phyloP scores from a whole-genome alignment of 2,797 vertebrate genomes.

The Vipera latastei region DNA sequence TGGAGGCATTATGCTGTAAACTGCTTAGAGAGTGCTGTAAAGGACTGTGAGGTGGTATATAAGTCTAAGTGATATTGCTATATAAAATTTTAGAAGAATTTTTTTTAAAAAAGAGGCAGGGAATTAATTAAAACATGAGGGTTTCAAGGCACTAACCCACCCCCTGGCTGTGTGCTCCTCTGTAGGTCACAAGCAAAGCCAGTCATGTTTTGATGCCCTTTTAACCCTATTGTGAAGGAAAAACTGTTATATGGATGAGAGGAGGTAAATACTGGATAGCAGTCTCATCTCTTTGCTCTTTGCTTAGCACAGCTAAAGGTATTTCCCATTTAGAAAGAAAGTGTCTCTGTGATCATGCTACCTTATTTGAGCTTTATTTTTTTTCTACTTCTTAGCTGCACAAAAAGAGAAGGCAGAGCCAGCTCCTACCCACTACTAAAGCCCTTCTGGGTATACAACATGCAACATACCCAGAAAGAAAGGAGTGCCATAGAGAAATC shows the following conservation, averaged over 20 bases:
- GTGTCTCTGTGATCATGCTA: neutral
- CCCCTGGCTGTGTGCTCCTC: no score
- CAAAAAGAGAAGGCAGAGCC: neutral
- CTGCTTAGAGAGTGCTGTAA: no score
- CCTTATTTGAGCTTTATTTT: neutral
- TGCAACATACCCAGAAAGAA: neutral
- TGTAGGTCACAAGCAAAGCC: no score
- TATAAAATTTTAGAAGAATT: no score
- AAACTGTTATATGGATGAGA: neutral
- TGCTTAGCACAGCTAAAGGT: neutral
- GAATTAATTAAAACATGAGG: no score
- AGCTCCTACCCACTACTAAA: neutral
- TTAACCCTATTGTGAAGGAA: neutral
- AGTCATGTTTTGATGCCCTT: no score
- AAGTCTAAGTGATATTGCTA: no score
- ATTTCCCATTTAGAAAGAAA: neutral
- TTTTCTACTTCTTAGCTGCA: neutral
- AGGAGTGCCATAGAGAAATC: neutral
- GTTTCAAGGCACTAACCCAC: no score
- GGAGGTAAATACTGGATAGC: neutral
- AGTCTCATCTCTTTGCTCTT: neutral
- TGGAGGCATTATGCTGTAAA: no score
- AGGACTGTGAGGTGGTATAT: no score
- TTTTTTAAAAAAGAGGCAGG: no score
- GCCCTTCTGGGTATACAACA: neutral